Evolutionary conservation across 2,797 vertebrate genomes (phyloP), one percentile per base, ranked within the genome.

Genomic region (Ctenopoma kingsleyae): DNA sequence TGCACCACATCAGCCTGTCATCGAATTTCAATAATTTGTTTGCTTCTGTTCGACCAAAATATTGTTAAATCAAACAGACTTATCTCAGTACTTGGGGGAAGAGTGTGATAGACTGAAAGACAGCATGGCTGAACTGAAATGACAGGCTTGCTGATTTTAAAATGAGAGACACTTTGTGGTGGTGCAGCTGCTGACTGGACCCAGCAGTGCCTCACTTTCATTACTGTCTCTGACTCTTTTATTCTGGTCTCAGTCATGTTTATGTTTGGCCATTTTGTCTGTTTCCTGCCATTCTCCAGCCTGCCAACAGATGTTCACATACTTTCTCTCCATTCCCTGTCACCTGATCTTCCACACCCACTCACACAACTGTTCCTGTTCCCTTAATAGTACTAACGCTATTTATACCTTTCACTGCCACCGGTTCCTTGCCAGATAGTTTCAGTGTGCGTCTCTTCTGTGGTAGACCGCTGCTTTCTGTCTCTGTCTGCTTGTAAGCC

Each of bases 11-110:
- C 15, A 17, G 47, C 38, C 50, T 77, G 35, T 68, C 72, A 71
- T 75, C 52, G 52, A 61, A 64, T 84, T 89, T 76, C 57, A 82
- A 62, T 71, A 7, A 84, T 74, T 80, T 51, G 27, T 71, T 76
- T 80, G 67, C 46, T 40, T 71, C 51, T 62, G 50, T 67, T 81
- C 72, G 71, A 70, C 60, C 47, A 53, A 44, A 75, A 68, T 22
- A 56, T 43, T 76, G 53, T 71, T 50, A 43, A 77, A 76, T 19
- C 43, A 63, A 50, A 71, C 53, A 55, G 51, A 74, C 30, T 19
- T 78, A 58, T 70, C 52, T 60, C n/a, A 36, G 22, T 43, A 55
- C 52, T 69, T 44, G 6, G 23, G n/a, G 48, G 52, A 49, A 67
- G 38, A 32, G 43, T 8, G 44, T 23, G 13, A 57, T 17, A 50